These are phyloP conservation scores for Gallinago nigripennis DNA, from an alignment of 2,797 vertebrate genomes.

Conservation along the genomic window DNA sequence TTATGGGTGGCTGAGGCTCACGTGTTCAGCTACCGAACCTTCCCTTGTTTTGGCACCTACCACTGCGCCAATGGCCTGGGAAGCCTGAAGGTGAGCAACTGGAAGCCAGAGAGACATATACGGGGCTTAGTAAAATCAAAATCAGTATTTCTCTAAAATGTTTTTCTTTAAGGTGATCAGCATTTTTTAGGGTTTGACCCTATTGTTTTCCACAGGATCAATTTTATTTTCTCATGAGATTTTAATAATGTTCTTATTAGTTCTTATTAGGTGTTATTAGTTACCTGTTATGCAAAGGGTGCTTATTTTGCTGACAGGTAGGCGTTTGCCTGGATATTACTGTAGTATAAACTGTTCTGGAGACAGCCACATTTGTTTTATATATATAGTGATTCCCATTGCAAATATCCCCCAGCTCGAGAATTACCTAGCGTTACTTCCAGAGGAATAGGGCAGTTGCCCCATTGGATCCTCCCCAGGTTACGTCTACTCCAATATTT, in stretches of 20 bases:
- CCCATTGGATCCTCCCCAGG: accelerated
- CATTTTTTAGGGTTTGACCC: neutral
- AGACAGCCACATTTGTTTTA: neutral
- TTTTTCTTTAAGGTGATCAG: neutral
- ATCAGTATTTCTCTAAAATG: neutral
- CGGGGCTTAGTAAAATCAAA: neutral
- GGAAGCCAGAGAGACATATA: neutral
- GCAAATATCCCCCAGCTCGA: neutral
- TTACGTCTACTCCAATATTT: neutral
- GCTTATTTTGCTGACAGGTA: neutral
- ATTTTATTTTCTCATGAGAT: neutral
- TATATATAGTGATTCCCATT: neutral
- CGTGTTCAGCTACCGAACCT: neutral
- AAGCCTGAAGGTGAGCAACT: neutral
- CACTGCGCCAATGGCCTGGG: neutral
- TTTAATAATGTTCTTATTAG: neutral
- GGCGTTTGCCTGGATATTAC: neutral
- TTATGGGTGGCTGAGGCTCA: neutral
- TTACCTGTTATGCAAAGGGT: neutral
- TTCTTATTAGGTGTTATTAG: neutral
- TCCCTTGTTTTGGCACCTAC: neutral
- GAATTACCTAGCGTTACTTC: neutral
- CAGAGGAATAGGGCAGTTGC: neutral
- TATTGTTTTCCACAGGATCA: neutral
- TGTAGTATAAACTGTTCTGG: neutral